These are phyloP conservation scores for Mirounga angustirostris DNA, from an alignment of 2,113 vertebrate species.

Conservation along the genomic window DNA sequence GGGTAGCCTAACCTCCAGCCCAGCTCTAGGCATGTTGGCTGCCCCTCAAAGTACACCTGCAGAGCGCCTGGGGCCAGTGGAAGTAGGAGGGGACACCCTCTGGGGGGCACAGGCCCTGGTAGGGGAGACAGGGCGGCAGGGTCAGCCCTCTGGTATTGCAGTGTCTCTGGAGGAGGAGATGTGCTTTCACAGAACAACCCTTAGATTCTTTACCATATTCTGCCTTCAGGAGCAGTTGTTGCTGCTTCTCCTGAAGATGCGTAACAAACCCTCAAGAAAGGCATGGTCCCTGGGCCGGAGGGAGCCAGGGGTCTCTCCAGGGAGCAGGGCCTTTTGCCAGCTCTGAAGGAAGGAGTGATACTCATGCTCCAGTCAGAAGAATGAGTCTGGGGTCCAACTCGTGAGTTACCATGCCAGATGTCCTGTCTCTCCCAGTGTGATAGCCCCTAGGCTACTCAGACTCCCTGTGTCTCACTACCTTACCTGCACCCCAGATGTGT, in stretches of 20 bases:
- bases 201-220: not conserved
- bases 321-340: not conserved
- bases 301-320: not conserved
- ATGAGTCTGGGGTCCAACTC: not conserved
- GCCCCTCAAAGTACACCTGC: rapidly evolving
- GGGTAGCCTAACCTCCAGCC: not conserved
- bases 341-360: not conserved
- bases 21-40: too few species aligned
- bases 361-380: not conserved
- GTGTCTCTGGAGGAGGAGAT: not conserved
- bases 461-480: too few species aligned
- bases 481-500: too few species aligned
- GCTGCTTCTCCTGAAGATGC: rapidly evolving
- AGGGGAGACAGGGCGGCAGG: too few species aligned
- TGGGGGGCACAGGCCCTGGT: too few species aligned
- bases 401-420: not conserved
- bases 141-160: rapidly evolving
- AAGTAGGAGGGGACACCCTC: not conserved
- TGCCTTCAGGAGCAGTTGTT: rapidly evolving
- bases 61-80: not conserved
- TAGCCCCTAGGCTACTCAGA: too few species aligned
- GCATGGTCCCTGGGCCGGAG: too few species aligned
- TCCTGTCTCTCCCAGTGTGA: not conserved
- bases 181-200: not conserved
- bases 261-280: not conserved